Base-by-base conservation (phyloP, 2,113 vertebrate genomes). In the Salvelinus namaycush region DNA sequence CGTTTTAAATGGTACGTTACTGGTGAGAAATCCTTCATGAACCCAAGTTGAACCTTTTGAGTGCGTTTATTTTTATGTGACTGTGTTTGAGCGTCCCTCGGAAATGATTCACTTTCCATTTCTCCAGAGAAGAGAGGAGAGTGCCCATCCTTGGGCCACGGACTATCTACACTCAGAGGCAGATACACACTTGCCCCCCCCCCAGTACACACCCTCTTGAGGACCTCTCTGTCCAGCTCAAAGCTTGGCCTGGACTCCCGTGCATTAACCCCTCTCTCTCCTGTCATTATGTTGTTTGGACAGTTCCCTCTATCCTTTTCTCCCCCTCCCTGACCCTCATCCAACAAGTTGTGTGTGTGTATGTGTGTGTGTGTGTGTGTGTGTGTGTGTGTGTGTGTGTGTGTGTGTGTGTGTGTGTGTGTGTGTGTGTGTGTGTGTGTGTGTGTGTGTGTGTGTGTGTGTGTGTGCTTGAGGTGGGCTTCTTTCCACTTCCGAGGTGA, bases 391-490 rank as follows among this genome's bases (percentile, higher is more conserved):
- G 67, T 34, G 67, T 68, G 67, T 68, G 67, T 70, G 68, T 44
- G 48, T 71, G 70, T 71, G 70, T 39, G 57, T 60, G 72, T 22
- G 72, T 39, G 57, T 31, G 18, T 64, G 26, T 62, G 72, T 73
- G 72, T 22, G 54, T 22, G 31, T 57, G 49, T 24, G 7, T 34
- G 34, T 34, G 5, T 34, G 5, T 34, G 34, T 34, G 34, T 34
- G 34, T 34, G 34, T 34, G 34, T 39, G 34, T 39, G 7, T 39
- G 7, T 39, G 34, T 39, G 34, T 39, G 7, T 39, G 34, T 39
- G 34, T 39, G 1, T 39, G 34, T 8, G 6, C 31, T 34, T 34
- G 31, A 34, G 31, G 9, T 44, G 39, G 9, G 39, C 8, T 44
- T 44, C 39, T 44, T 44, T 44, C 39, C 39, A 44, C 39, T 12